Evolutionary conservation across 1,140 invertebrate species (phyloP), one percentile per base, ranked within the genome.

Genomic region (Monomorium pharaonis): DNA sequence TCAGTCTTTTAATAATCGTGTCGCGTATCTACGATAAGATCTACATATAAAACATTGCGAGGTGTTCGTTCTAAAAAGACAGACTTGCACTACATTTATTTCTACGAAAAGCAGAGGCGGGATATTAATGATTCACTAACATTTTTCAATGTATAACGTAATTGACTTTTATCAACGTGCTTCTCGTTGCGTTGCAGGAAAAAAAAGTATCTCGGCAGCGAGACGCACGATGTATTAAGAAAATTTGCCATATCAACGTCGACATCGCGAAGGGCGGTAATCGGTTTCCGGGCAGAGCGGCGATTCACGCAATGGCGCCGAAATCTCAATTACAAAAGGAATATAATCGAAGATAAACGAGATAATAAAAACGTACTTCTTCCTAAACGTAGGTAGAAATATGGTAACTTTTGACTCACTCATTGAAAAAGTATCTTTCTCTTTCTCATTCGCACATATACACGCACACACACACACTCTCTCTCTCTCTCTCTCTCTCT

Each of bases 371-470:
- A 93, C 70, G 90, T 93, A 92, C 87, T 93, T 93, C 90, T 92
- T 95, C 89, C 92, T 95, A 94, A 94, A 95, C 93, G 91, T 94
- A 94, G 92, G 87, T 94, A 94, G 92, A 95, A 94, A 95, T 94
- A 67, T 95, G 94, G 94, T 94, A 95, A 95, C 94, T 95, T 83
- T 94, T 93, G 92, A 95, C 93, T 94, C 94, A 95, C 94, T 94
- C 93, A 92, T 94, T 94, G 93, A 93, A 93, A 94, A 94, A 94
- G 92, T 94, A 94, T 93, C 88, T 80, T 33, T 84, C 21, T 88
- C 51, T 84, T 63, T 84, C 42, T 84, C 24, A 86, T 44, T 80
- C 63, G 75, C 30, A 77, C 33, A 67, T 58, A 65, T 42, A 42
- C 33, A 21, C 33, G 21, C 33, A 42, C 21, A 14, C 18, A 10